Percentiles rank a stretch among this genome's conserved stretches.
Conservation (phyloP, 1,140 invertebrate genomes). For the Carposina sasakii region DNA sequence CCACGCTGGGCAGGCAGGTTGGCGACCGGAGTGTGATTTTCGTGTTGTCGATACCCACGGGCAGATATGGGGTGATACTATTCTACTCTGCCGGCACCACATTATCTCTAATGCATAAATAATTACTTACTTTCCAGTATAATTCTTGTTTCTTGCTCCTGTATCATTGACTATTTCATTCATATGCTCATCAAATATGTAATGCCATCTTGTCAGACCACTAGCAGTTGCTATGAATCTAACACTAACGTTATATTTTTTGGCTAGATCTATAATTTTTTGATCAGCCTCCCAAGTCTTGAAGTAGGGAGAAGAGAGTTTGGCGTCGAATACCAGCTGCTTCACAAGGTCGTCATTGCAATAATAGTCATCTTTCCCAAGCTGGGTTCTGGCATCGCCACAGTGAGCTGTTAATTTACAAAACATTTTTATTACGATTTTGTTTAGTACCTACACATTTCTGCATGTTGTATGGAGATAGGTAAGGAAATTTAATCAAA, state of each 20-base stretch:
- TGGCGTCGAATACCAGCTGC: conserved; percentile 90
- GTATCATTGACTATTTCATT: conserved; percentile 53
- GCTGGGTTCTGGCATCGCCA: conserved; percentile 69
- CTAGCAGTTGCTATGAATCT: conserved; percentile 91
- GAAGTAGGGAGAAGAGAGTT: conserved; percentile 83
- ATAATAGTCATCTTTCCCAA: conserved; percentile 82
- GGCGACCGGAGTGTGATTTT: too few relatives aligned
- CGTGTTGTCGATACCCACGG: too few relatives aligned
- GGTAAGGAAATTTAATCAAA: too few relatives aligned
- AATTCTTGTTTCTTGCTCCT: conserved; percentile 39
- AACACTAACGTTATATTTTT: conserved; percentile 79
- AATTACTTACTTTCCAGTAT: conserved; percentile 42
- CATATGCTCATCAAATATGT: conserved; percentile 74
- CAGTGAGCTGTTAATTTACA: conserved; percentile 74
- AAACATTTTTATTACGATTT: conserved; percentile 19
- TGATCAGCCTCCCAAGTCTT: conserved; percentile 72
- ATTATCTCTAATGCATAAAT: too few relatives aligned
- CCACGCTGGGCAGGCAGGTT: too few relatives aligned
- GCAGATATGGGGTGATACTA: too few relatives aligned
- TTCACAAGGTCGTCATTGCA: conserved; percentile 90
- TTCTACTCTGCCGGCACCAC: too few relatives aligned
- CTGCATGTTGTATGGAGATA: too few relatives aligned
- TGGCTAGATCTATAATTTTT: conserved; percentile 71
- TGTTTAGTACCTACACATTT: too few relatives aligned
- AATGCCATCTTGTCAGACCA: conserved; percentile 89